Conservation (phyloP, 2,888 invertebrate genomes). For the Lycocerus yunnanus region DNA sequence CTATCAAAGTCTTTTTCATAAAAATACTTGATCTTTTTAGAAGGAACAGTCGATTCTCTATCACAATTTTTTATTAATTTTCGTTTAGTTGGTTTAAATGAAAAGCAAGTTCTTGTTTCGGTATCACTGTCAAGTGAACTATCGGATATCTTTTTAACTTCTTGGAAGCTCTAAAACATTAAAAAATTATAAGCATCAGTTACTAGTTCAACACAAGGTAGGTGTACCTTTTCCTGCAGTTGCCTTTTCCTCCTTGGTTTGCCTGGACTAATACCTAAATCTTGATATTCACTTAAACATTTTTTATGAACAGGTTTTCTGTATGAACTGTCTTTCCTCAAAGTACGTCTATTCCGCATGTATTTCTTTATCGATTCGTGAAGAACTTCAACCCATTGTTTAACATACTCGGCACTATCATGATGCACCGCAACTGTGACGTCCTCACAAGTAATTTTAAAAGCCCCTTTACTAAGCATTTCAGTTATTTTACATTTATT, state of each 20-base stretch:
- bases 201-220: not conserved
- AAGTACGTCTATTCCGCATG: conserved; percentile 63
- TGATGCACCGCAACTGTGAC: conserved; percentile 64
- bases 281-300: conserved; percentile 61
- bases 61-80: conserved; percentile 13
- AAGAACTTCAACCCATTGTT: conserved; percentile 63
- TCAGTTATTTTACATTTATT: conserved; percentile 70
- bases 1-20: conserved; percentile 26
- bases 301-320: conserved; percentile 64
- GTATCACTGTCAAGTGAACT: conserved; percentile 11
- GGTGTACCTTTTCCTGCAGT: conserved; percentile 4
- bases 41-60: not conserved
- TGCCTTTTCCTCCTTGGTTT: conserved; percentile 49
- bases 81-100: conserved; percentile 15
- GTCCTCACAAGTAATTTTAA: conserved; percentile 64
- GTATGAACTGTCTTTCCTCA: conserved; percentile 68
- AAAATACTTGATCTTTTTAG: not conserved
- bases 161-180: not conserved
- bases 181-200: not conserved
- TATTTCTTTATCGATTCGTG: conserved; percentile 62
- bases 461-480: conserved; percentile 62
- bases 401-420: conserved; percentile 58
- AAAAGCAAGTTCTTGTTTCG: conserved; percentile 3
- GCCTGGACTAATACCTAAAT: conserved; percentile 59
- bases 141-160: conserved; percentile 3